Base-by-base conservation (phyloP, 2,888 invertebrate species). In the Mythimna lalbum region DNA sequence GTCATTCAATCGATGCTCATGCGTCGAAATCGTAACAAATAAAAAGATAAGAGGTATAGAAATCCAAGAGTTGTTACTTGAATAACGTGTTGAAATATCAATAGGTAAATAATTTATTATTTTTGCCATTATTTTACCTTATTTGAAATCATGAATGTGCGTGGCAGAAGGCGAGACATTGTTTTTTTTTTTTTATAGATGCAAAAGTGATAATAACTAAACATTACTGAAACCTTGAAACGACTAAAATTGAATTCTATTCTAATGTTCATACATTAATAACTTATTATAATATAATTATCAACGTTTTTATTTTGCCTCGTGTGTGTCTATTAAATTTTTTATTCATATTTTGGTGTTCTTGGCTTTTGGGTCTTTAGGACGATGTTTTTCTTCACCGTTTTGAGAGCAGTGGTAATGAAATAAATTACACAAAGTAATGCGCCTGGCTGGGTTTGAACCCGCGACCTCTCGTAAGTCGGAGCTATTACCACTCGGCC, bases 1-100 rank as follows among this genome's bases (percentile, higher is more conserved):
- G 43, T 43, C 63, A 63, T 69, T 81, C 82, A 57, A 33, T 73
- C 82, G 82, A 69, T 81, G 69, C 69, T 64, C 78, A 43, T 81
- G 79, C 57, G 82, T 80, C 66, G 57, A 57, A 47, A 52, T 21
- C n/a, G 19, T 53, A 27, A 56, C 10, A 59, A 47, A 55, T 23
- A 39, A 47, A 6, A 17, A 47, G 1, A 47, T n/a, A 43, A 43
- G 17, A 6, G 14, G 17, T 17, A 19, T 43, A 27, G 9, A 27
- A 33, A 50, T 47, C 19, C 6, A n/a, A 52, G 21, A 17, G 3
- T 52, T 49, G 7, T 1, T 9, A 17, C n/a, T 49, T 43, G 0
- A 60, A 61, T 23, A 21, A 39, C 53, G 72, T 78, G 62, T 59
- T 12, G 2, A 23, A n/a, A 61, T 17, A 63, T 4, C 17, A 39